Evolutionary conservation across 2,113 vertebrate genomes (phyloP).

Genomic region (Myanophis thanlyinensis): DNA sequence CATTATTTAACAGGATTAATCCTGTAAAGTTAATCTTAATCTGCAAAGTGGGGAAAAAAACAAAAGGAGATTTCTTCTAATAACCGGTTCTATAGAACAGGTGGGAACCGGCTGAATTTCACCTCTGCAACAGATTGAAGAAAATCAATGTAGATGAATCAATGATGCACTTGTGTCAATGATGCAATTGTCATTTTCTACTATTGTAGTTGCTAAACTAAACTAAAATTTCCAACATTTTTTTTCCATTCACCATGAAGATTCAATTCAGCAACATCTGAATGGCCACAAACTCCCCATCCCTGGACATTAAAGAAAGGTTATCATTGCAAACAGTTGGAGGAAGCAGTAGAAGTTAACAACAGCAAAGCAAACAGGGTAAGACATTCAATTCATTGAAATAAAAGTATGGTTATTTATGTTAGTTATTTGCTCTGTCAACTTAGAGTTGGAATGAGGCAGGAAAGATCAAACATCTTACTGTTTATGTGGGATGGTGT

Average conservation of each 20-base stretch:
- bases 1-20: too few species aligned
- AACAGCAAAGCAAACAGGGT: conserved; percentile 56
- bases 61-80: too few species aligned
- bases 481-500: conserved; percentile 35
- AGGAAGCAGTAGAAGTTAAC: conserved; percentile 54
- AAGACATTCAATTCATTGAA: conserved; percentile 58
- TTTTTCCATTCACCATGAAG: neutral
- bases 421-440: conserved; percentile 8
- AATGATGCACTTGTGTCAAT: neutral
- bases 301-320: conserved; percentile 54
- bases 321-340: conserved; percentile 52
- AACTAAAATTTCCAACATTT: neutral
- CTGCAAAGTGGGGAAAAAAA: too few species aligned
- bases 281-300: neutral
- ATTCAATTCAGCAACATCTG: neutral
- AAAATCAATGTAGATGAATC: neutral
- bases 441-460: neutral
- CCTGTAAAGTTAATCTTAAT: too few species aligned
- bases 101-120: too few species aligned
- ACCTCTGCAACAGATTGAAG: neutral
- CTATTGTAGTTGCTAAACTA: neutral
- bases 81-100: too few species aligned
- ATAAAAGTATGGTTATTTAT: conserved; percentile 46
- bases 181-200: neutral
- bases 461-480: conserved; percentile 35